Evolutionary conservation across 1,140 invertebrate species (phyloP).

Genomic region (Drosophila chauvacae): DNA sequence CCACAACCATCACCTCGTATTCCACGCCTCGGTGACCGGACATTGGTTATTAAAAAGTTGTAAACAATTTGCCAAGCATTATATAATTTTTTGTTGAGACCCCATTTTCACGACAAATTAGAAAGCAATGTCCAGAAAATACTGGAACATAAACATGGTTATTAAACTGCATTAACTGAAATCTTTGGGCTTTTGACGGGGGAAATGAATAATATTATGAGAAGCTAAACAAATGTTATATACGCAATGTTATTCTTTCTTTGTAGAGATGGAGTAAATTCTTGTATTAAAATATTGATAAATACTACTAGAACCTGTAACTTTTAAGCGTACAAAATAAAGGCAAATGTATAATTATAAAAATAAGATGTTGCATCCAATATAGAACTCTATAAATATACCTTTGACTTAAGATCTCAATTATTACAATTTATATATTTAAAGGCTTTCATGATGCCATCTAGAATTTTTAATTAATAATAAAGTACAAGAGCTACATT

Average conservation of each 20-base stretch:
- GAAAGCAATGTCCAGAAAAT: neutral
- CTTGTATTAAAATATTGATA: neutral
- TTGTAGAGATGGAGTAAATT: too few relatives aligned
- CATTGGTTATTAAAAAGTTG: conserved; percentile 72
- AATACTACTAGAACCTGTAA: neutral
- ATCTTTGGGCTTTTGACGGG: neutral
- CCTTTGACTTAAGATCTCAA: too few relatives aligned
- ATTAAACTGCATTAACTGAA: conserved; percentile 7
- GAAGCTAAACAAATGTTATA: neutral
- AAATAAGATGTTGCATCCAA: too few relatives aligned
- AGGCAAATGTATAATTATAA: neutral
- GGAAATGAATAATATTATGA: neutral
- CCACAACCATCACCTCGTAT: neutral
- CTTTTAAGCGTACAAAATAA: neutral
- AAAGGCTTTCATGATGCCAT: too few relatives aligned
- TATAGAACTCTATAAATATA: too few relatives aligned
- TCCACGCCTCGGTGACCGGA: conserved; percentile 20
- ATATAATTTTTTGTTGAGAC: neutral
- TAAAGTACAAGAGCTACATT: too few relatives aligned
- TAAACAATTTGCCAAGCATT: conserved; percentile 48
- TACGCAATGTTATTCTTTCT: too few relatives aligned
- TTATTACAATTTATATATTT: too few relatives aligned
- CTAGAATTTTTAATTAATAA: neutral
- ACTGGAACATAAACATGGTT: conserved; percentile 1
- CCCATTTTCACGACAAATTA: conserved; percentile 26